Evolutionary conservation across 2,888 invertebrate species (phyloP), one percentile per base, ranked within the genome.

Genomic region (Oscheius sp.): DNA sequence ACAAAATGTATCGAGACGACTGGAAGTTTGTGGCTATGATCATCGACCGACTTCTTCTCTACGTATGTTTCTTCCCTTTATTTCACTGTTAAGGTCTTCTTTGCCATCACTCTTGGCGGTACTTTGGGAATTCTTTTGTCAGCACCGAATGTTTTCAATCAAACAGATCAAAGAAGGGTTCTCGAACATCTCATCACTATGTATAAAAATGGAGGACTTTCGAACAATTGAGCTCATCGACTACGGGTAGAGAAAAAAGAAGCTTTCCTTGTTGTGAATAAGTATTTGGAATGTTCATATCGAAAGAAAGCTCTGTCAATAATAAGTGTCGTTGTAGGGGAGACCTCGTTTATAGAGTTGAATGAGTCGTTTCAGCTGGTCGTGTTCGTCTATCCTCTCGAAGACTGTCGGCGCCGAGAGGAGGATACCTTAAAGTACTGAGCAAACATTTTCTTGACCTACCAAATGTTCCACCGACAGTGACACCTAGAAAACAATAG

Each of bases 11-110:
- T 17, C 81, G 85, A 56, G 86, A 88, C 69, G 88, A 88, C 73
- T 89, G 89, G 89, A 88, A 88, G 75, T 89, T 87, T 79, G 87
- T 89, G 38, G 87, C 88, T 54, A 86, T 88, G 85, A 87, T 88
- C 22, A 87, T 88, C 63, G 88, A 89, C 74, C 83, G 88, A 14
- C 78, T 89, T 32, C 86, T 89, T 68, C 82, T 88, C 20, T 88
- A 87, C 82, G 85, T 88, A 59, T 88, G 89, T 76, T 87, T 59
- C 14, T 32, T 33, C 5, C 4, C 24, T 36, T 12, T 9, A 24
- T 1, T 5, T 22, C 1, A 57, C 36, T 22, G 1, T 44, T 41
- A 26, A 59, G 59, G 85, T 88, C 56, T 88, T 88, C 77, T 88
- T 88, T 63, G 87, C 86, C 14, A 73, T 77, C 2, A 77, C 77